Percentiles rank a stretch among this genome's conserved stretches.
These are phyloP conservation scores for Cochlearius cochlearius DNA, from an alignment of 2,113 vertebrate species.

Conservation along the genomic window DNA sequence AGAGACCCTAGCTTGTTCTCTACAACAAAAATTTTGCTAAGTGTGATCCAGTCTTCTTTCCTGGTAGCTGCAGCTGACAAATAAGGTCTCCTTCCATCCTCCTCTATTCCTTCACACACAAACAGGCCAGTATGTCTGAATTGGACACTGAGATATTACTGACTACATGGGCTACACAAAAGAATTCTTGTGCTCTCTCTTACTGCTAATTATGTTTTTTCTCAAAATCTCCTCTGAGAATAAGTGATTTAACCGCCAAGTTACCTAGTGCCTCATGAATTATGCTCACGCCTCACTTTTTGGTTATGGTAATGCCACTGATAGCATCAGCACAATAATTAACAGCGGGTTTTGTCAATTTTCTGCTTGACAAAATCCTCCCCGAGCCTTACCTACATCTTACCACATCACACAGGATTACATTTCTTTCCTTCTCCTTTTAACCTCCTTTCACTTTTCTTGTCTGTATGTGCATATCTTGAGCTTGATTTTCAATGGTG, in stretches of 20 bases:
- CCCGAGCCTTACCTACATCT: conserved; percentile 55
- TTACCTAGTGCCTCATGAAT: not conserved
- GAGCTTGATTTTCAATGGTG: not conserved
- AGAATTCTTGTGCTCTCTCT: not conserved
- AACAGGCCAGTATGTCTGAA: not conserved
- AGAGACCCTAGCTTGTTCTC: not conserved
- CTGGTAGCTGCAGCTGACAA: not conserved
- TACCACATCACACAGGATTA: conserved; percentile 44
- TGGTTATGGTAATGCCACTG: conserved; percentile 65
- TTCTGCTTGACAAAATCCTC: conserved; percentile 69
- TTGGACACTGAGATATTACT: not conserved
- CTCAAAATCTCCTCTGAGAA: conserved; percentile 41
- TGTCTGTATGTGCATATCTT: not conserved
- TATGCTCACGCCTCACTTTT: conserved; percentile 54
- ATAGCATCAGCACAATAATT: conserved; percentile 70
- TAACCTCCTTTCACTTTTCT: conserved; percentile 25
- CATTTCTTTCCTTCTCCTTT: conserved; percentile 32
- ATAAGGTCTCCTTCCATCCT: not conserved
- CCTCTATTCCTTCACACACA: not conserved
- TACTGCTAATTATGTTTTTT: conserved; percentile 28
- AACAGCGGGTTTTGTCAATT: conserved; percentile 73
- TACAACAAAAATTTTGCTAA: not conserved
- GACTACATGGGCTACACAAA: not conserved
- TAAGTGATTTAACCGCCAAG: conserved; percentile 54
- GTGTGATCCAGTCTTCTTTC: not conserved